A percentile compares a stretch with the other conserved stretches of the same genome.
Evolutionary conservation across 2,888 invertebrate species (phyloP).

Genomic region (Nomada goodeniana): DNA sequence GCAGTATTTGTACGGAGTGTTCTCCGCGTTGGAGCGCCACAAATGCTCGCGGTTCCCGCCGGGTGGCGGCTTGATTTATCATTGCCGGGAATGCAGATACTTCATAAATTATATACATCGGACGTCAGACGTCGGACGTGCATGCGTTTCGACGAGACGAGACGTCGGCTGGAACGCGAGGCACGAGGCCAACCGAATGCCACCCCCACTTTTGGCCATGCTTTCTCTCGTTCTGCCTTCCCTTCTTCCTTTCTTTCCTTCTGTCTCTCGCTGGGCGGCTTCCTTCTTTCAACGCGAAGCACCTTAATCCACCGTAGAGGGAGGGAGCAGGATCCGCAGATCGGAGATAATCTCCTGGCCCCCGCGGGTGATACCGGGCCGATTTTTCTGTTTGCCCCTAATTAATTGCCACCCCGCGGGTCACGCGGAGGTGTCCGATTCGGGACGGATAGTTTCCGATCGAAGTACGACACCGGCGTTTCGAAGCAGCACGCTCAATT

Average conservation of each 20-base stretch:
- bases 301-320: slow-evolving; percentile 25
- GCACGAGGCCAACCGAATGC: slow-evolving; percentile 79
- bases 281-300: not conserved
- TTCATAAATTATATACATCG: slow-evolving; percentile 83
- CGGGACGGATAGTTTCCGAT: not conserved
- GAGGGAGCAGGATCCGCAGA: slow-evolving; percentile 13
- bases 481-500: not conserved
- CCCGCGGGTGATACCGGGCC: slow-evolving; percentile 14
- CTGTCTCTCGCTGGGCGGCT: slow-evolving; percentile 20
- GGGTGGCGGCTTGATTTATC: slow-evolving; percentile 83
- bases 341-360: slow-evolving; percentile 48
- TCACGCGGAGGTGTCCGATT: slow-evolving; percentile 14
- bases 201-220: slow-evolving; percentile 58
- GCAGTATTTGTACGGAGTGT: slow-evolving; percentile 45
- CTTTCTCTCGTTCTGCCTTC: slow-evolving; percentile 43
- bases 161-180: slow-evolving; percentile 79
- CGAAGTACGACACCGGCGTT: not conserved
- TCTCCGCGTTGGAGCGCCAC: slow-evolving; percentile 50
- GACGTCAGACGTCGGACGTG: slow-evolving; percentile 77
- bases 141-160: slow-evolving; percentile 72
- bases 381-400: slow-evolving; percentile 49
- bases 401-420: slow-evolving; percentile 38
- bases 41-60: slow-evolving; percentile 70
- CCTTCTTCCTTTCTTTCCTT: slow-evolving; percentile 40
- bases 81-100: slow-evolving; percentile 81